Evolutionary conservation across 2,888 invertebrate genomes (phyloP), one percentile per base, ranked within the genome.

Genomic region (Ceramica pisi): DNA sequence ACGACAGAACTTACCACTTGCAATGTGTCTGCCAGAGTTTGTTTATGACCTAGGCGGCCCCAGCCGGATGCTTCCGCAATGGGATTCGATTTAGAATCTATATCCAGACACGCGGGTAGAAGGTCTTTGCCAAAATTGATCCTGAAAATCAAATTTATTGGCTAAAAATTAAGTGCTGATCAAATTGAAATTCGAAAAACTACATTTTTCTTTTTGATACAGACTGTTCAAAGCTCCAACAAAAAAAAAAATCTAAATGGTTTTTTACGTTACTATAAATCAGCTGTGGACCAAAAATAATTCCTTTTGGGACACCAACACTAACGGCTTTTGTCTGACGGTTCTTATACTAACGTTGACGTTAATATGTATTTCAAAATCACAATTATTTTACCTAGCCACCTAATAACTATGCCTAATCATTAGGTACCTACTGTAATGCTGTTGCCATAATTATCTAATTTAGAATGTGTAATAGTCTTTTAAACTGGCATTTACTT

Each of bases 41-140:
- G 55, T 4, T 38, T 71, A 7, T 71, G 61, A 3, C 83, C 83
- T 23, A 77, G 5, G 0, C 63, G 71, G 0, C 83, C 83, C 83
- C 83, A 83, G 5, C 83, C 83, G 1, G 80, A 53, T 0, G 81
- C 83, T 14, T 80, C 80, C 5, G 66, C 81, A 0, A 0, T 0
- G 6, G 0, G 0, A 0, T 16, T 7, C 0, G 0, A 0, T 0
- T n/a, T 0, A 0, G 12, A 0, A 1, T 12, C 44, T 10, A 19
- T 10, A 38, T 65, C 19, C 35, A 83, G 50, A 53, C 83, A 83
- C 0, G 83, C 83, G 14, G 83, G 83, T 7, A 83, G 63, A 3
- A 83, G 59, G n/a, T 80, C 77, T 44, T 10, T 64, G 19, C 83
- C 81, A 31, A 83, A 83, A 48, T 67, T 50, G 0, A 83, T 83